Evolutionary conservation across 2,888 invertebrate species (phyloP), one percentile per base, ranked within the genome.

Genomic region (Hemicrepidius hirtus): DNA sequence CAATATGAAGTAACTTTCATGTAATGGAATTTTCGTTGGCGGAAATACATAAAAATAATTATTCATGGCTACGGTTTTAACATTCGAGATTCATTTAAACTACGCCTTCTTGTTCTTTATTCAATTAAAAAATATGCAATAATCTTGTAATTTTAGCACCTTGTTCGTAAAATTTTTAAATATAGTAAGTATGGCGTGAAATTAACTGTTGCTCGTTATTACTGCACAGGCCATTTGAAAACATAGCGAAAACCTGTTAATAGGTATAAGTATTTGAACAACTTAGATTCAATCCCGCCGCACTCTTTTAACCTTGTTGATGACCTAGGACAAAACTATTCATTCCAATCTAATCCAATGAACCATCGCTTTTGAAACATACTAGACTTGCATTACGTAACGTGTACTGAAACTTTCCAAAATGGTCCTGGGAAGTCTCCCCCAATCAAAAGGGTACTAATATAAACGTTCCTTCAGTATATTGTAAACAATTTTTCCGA

Each of bases 241-340:
- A 50, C n/a, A 12, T n/a, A 21, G 28, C 24, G n/a, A 50, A 28
- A 50, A 50, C 50, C 50, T 50, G 50, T 50, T 50, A 50, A 50
- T 50, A 50, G 24, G 21, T 28, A 28, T 49, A 50, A 50, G 21
- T 28, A 28, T 49, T 21, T 6, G n/a, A 50, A 24, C 49, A 4
- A 12, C 49, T 21, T 50, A 12, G 21, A 21, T 13, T 49, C 20
- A 3, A 3, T 21, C 13, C 50, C 24, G 44, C 2, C 44, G 44
- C 44, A 50, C n/a, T 50, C 24, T 50, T 50, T 28, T 50, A 50
- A 50, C 50, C 50, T 50, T 50, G 50, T 50, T n/a, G 50, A 50
- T 12, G 50, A 50, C 50, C 50, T 50, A 50, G 24, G 50, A 50
- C 50, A 50, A 50, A 50, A 12, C 12, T 50, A 50, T 50, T 21